Percentiles rank a stretch among this genome's conserved stretches.
These are phyloP conservation scores for Hanleya hanleyi DNA, from an alignment of 2,888 invertebrate species.

Conservation along the genomic window DNA sequence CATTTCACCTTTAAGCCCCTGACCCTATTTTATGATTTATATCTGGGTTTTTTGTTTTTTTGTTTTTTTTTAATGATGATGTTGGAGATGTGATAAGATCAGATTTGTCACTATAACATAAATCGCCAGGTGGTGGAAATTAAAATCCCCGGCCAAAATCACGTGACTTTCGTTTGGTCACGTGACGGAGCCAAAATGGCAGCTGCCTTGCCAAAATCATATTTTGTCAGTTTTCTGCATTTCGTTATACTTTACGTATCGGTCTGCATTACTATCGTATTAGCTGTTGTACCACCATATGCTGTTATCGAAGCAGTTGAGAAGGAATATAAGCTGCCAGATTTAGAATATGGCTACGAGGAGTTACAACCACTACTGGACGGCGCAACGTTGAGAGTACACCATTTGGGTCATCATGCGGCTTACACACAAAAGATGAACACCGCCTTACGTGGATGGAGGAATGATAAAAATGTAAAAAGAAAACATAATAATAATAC, in stretches of 20 bases:
- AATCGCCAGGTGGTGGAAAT: no score
- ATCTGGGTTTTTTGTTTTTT: no score
- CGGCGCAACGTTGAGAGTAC: conserved; percentile 52
- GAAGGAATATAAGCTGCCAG: conserved; percentile 53
- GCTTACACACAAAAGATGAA: conserved; percentile 61
- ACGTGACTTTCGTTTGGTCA: not conserved
- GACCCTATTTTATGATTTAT: no score
- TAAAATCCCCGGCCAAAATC: no score
- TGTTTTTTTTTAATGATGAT: no score
- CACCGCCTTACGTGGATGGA: conserved; percentile 51
- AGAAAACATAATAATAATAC: no score
- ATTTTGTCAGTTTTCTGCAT: not conserved
- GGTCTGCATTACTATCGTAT: not conserved
- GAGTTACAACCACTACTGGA: conserved; percentile 62
- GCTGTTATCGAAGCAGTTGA: not conserved
- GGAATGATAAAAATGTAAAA: conserved; percentile 26
- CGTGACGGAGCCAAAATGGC: conserved; percentile 1
- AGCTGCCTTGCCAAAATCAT: not conserved
- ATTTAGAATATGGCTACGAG: conserved; percentile 47
- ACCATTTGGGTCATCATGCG: conserved; percentile 60
- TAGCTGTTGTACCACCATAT: not conserved
- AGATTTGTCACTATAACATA: no score
- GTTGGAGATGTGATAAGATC: no score
- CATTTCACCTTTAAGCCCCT: no score
- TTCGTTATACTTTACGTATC: not conserved